A percentile compares a stretch with the other conserved stretches of the same genome.
phyloP scores from a whole-genome alignment of 2,888 invertebrate species.

The Clostera curtula region DNA sequence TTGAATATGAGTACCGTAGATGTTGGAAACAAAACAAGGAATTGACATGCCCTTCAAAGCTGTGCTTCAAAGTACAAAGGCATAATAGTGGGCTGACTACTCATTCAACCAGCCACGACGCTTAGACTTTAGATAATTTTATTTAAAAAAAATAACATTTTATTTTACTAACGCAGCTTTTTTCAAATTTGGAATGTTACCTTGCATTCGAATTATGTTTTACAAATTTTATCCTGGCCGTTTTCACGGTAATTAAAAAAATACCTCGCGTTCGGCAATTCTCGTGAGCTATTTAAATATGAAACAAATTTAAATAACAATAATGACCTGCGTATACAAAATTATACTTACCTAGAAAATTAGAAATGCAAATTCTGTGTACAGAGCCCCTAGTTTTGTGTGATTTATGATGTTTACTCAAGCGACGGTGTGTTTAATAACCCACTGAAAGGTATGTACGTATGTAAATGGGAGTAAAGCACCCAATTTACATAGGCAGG shows the following conservation, averaged over 20 bases:
- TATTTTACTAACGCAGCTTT: no score
- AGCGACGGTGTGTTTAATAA: conserved; percentile 56
- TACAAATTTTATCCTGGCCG: no score
- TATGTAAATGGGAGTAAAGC: conserved; percentile 37
- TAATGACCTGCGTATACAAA: conserved; percentile 18
- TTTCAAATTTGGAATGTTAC: no score
- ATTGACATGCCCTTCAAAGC: no score
- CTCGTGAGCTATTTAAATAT: conserved; percentile 1
- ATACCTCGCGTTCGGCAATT: not conserved
- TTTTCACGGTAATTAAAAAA: not conserved
- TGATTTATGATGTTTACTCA: conserved; percentile 61
- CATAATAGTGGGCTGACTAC: no score
- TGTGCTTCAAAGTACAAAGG: no score
- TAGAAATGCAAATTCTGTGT: conserved; percentile 57
- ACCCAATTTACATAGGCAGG: conserved; percentile 32
- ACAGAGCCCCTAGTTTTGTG: conserved; percentile 51
- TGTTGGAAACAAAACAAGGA: no score
- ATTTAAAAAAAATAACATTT: no score
- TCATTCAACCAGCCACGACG: no score
- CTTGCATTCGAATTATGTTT: no score
- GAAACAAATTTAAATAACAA: conserved; percentile 13
- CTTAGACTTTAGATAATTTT: no score
- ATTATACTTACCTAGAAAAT: conserved; percentile 37
- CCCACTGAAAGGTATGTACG: conserved; percentile 45
- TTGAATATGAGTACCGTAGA: no score